Percentiles rank a stretch among this genome's conserved stretches.
These are phyloP conservation scores for Trichogramma evanescens DNA, from an alignment of 2,888 invertebrate species.

Conservation along the genomic window DNA sequence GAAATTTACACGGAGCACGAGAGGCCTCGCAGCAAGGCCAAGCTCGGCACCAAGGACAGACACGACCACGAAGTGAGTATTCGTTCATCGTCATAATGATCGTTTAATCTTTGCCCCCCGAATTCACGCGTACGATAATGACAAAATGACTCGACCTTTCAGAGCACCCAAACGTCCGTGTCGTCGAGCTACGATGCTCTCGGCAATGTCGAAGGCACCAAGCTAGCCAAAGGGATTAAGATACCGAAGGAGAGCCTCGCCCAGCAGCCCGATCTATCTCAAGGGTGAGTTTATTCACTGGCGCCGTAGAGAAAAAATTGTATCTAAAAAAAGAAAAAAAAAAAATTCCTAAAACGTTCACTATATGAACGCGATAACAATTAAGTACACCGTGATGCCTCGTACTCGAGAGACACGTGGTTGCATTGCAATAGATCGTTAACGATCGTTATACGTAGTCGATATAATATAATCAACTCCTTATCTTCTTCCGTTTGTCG, in stretches of 20 bases:
- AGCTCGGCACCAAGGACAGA: not conserved
- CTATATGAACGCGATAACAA: not conserved
- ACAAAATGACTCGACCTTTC: not conserved
- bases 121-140: too few relatives aligned
- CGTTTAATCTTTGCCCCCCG: too few relatives aligned
- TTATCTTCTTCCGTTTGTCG: too few relatives aligned
- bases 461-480: too few relatives aligned
- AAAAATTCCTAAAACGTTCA: not conserved
- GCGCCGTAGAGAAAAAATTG: too few relatives aligned
- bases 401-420: not conserved
- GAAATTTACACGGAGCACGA: not conserved
- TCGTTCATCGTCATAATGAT: too few relatives aligned
- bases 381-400: too few relatives aligned
- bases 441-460: not conserved
- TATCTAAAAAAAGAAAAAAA: not conserved
- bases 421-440: not conserved
- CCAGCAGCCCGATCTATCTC: constrained; percentile 41
- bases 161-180: constrained; percentile 7
- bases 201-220: constrained; percentile 13
- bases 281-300: constrained; percentile 35
- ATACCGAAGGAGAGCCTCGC: constrained; percentile 37
- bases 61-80: not conserved
- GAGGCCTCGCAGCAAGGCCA: not conserved
- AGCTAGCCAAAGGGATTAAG: constrained; percentile 27
- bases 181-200: constrained; percentile 11